These are phyloP conservation scores for Rhaphigaster nebulosa DNA, from an alignment of 2,888 invertebrate species.

Conservation along the genomic window DNA sequence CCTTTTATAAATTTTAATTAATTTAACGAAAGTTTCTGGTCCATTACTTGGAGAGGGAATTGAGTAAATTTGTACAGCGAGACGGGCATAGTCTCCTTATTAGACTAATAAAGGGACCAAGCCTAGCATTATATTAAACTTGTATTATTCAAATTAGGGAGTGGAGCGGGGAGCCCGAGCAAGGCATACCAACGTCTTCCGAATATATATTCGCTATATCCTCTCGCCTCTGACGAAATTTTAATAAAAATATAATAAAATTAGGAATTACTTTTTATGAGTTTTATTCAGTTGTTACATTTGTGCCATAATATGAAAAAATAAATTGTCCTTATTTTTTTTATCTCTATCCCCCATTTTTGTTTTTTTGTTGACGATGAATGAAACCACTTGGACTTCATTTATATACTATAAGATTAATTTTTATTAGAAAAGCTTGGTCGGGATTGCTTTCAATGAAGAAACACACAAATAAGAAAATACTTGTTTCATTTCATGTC, in stretches of 20 bases:
- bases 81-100: constrained; percentile 21
- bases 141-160: constrained; percentile 46
- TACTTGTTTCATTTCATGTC: too few relatives aligned
- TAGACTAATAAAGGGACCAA: constrained; percentile 40
- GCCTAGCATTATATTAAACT: constrained; percentile 46
- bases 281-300: not conserved
- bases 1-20: constrained; percentile 9
- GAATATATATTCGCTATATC: constrained; percentile 8
- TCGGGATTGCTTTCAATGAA: too few relatives aligned
- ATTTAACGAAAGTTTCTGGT: not conserved
- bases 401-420: too few relatives aligned
- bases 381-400: too few relatives aligned
- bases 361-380: not conserved
- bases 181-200: constrained; percentile 27
- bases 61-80: constrained; percentile 36
- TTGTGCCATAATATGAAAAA: not conserved
- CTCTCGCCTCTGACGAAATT: not conserved
- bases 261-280: not conserved
- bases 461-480: too few relatives aligned
- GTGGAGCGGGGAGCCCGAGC: not conserved
- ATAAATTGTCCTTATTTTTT: not conserved
- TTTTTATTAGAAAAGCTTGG: too few relatives aligned
- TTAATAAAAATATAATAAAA: constrained; percentile 33
- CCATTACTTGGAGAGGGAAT: not conserved
- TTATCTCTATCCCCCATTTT: not conserved